phyloP scores from a whole-genome alignment of 1,140 invertebrate species.

The Liolophura sinensis region DNA sequence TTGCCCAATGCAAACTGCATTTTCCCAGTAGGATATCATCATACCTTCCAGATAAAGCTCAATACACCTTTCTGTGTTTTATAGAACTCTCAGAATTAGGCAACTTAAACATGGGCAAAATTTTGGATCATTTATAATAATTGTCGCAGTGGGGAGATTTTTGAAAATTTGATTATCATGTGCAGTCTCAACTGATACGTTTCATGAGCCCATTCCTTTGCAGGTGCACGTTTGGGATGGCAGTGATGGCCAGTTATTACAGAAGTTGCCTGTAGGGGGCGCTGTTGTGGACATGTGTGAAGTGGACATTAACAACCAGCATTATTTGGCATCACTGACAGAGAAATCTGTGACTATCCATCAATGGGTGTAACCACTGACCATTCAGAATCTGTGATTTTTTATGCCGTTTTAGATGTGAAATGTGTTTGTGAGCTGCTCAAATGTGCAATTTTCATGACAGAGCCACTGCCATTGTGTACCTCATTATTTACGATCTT shows the following conservation, averaged over 20 bases:
- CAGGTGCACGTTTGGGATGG: slow-evolving; percentile 68
- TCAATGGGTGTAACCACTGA: slow-evolving; percentile 22
- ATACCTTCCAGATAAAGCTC: background rate
- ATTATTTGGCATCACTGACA: slow-evolving; percentile 68
- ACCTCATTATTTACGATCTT: too few species aligned
- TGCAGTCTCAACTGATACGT: slow-evolving; percentile 1
- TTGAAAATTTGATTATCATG: background rate
- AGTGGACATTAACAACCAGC: slow-evolving; percentile 60
- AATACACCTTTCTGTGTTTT: background rate
- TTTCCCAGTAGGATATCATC: background rate
- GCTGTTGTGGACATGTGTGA: slow-evolving; percentile 70
- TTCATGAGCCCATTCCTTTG: slow-evolving; percentile 7
- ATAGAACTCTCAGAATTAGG: background rate
- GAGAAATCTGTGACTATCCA: slow-evolving; percentile 66
- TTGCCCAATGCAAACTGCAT: background rate
- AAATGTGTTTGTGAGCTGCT: too few species aligned
- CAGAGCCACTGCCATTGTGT: too few species aligned
- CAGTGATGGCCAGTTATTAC: slow-evolving; percentile 63
- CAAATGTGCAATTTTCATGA: too few species aligned
- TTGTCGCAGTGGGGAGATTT: too few species aligned
- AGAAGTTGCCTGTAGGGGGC: slow-evolving; percentile 65
- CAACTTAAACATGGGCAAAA: background rate
- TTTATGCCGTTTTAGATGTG: too few species aligned
- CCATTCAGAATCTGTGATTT: too few species aligned
- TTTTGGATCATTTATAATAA: background rate